Evolutionary conservation across 1,140 invertebrate genomes (phyloP).

Genomic region (Onthophagus taurus): DNA sequence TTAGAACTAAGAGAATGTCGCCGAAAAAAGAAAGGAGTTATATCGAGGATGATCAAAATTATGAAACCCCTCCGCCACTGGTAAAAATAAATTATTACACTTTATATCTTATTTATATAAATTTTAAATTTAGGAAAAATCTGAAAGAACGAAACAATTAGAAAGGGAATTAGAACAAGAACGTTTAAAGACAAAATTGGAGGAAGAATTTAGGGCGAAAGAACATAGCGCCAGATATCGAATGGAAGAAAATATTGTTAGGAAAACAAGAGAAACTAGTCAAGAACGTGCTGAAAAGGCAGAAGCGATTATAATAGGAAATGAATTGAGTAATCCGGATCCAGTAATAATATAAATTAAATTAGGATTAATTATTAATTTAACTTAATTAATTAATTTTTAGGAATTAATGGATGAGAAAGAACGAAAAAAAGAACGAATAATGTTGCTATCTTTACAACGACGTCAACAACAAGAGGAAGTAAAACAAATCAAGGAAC

Average conservation of each 20-base stretch:
- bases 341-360: slow-evolving; percentile 44
- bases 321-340: slow-evolving; percentile 54
- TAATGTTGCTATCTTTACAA: slow-evolving; percentile 77
- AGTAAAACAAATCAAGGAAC: slow-evolving; percentile 71
- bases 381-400: slow-evolving; percentile 16
- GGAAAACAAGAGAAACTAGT: slow-evolving; percentile 42
- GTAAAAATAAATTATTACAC: background rate
- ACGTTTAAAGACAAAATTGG: slow-evolving; percentile 35
- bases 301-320: slow-evolving; percentile 55
- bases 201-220: too few relatives aligned
- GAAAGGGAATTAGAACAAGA: slow-evolving; percentile 39
- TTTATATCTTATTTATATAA: background rate
- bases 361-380: too few relatives aligned
- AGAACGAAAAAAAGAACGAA: slow-evolving; percentile 81
- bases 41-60: slow-evolving; percentile 21
- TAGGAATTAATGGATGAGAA: slow-evolving; percentile 76
- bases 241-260: slow-evolving; percentile 38
- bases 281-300: slow-evolving; percentile 39
- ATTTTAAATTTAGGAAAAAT: slow-evolving; percentile 5
- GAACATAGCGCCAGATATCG: too few relatives aligned
- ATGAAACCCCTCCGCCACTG: background rate
- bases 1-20: slow-evolving; percentile 64
- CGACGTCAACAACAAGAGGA: slow-evolving; percentile 83
- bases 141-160: slow-evolving; percentile 20
- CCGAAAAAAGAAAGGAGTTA: slow-evolving; percentile 59